phyloP scores from a whole-genome alignment of 2,797 vertebrate genomes.

The Sebastolobus alascanus region DNA sequence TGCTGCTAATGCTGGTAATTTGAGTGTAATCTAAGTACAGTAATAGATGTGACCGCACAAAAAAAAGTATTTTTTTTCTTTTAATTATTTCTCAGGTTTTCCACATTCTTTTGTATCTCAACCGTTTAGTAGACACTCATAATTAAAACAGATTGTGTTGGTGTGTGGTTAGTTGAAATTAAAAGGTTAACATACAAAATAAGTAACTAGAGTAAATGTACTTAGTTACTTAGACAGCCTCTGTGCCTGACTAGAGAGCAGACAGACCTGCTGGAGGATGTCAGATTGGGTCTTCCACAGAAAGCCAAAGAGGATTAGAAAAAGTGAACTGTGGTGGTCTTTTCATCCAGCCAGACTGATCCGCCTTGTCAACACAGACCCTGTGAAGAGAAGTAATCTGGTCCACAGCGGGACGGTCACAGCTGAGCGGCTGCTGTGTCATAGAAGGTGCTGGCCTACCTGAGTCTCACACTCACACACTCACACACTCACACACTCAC shows the following conservation, averaged over 20 bases:
- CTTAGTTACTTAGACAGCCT: not conserved
- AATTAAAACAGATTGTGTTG: not conserved
- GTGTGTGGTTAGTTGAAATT: not conserved
- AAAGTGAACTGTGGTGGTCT: constrained; percentile 24
- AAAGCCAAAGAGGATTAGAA: constrained; percentile 47
- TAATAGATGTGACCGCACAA: not conserved
- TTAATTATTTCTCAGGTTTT: not conserved
- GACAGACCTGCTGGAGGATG: constrained; percentile 12
- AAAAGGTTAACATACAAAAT: not conserved
- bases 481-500: constrained; percentile 11
- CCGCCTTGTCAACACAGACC: constrained; percentile 28
- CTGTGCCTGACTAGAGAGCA: not conserved
- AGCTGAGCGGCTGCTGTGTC: constrained; percentile 30
- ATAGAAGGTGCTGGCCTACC: constrained; percentile 5
- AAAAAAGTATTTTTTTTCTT: rapidly evolving
- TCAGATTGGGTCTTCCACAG: constrained; percentile 9
- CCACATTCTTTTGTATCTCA: not conserved
- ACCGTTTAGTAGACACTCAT: not conserved
- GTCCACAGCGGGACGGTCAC: constrained; percentile 26
- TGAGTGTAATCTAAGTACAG: too few relatives aligned
- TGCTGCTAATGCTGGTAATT: too few relatives aligned
- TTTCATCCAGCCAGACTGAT: constrained; percentile 36
- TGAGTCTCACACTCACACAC: not conserved
- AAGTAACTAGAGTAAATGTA: not conserved
- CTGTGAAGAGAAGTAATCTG: constrained; percentile 42